Conservation (phyloP, 2,888 invertebrate species). For the Belgica antarctica region DNA sequence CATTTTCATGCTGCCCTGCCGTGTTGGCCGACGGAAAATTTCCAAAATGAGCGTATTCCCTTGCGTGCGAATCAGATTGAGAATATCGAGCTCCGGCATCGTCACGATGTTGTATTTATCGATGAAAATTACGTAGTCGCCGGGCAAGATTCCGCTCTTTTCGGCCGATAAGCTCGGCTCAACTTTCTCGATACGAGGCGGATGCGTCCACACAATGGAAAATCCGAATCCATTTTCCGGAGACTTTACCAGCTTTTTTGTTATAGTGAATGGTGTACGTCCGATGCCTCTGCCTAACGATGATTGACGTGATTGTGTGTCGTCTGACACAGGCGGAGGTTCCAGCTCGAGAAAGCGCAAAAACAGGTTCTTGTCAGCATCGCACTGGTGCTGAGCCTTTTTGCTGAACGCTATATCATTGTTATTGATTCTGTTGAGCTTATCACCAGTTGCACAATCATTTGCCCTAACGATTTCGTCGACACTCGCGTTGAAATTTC, state of each 20-base stretch:
- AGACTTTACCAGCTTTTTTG: slow-evolving; percentile 61
- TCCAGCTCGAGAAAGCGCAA: slow-evolving; percentile 77
- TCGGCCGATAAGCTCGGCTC: slow-evolving; percentile 80
- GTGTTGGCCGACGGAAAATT: slow-evolving; percentile 61
- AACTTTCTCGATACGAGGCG: slow-evolving; percentile 80
- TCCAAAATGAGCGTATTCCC: slow-evolving; percentile 70
- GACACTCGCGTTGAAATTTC: slow-evolving; percentile 55
- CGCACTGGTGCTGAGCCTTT: slow-evolving; percentile 61
- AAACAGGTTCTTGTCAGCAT: slow-evolving; percentile 72
- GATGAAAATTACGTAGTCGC: slow-evolving; percentile 85
- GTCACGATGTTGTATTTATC: slow-evolving; percentile 84
- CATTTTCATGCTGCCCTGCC: slow-evolving; percentile 18
- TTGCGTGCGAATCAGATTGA: slow-evolving; percentile 65
- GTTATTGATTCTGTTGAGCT: slow-evolving; percentile 40
- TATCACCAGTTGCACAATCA: slow-evolving; percentile 47
- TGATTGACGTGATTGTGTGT: slow-evolving; percentile 55
- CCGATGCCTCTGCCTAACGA: slow-evolving; percentile 53
- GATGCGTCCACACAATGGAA: slow-evolving; percentile 85
- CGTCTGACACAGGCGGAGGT: slow-evolving; percentile 63
- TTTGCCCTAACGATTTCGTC: slow-evolving; percentile 52
- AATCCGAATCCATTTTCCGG: slow-evolving; percentile 73
- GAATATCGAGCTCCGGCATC: slow-evolving; percentile 69
- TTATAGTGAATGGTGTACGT: slow-evolving; percentile 79
- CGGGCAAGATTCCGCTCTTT: slow-evolving; percentile 75
- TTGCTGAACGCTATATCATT: slow-evolving; percentile 55